Percentiles rank a stretch among this genome's conserved stretches.
phyloP scores from a whole-genome alignment of 2,888 invertebrate genomes.

The Magallana nippona region DNA sequence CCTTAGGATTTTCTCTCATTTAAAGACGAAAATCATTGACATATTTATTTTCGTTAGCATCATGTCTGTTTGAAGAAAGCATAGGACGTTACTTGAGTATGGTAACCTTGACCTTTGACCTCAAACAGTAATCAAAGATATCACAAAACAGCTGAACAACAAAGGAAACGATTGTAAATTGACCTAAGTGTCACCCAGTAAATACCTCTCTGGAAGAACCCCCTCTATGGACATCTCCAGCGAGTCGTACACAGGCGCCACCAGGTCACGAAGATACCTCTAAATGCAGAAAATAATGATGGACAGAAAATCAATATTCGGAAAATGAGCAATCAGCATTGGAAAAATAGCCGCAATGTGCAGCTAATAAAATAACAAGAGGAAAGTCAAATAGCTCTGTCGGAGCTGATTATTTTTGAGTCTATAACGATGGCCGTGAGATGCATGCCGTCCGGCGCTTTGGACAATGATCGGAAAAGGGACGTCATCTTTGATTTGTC shows the following conservation, averaged over 20 bases:
- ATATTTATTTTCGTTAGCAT: no score
- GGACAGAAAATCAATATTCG: constrained; percentile 15
- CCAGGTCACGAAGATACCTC: constrained; percentile 73
- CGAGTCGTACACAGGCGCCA: constrained; percentile 69
- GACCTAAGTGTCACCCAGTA: neutral
- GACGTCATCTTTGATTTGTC: neutral
- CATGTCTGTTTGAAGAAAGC: no score
- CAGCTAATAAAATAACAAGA: neutral
- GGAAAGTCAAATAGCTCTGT: neutral
- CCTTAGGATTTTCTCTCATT: no score
- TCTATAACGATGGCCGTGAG: neutral
- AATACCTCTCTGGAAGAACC: constrained; percentile 69
- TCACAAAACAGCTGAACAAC: no score
- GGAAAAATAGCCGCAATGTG: neutral
- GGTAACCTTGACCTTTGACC: no score
- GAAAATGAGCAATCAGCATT: neutral
- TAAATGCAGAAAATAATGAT: constrained; percentile 55
- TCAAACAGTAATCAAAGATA: no score
- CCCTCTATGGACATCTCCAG: constrained; percentile 61
- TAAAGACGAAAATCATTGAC: no score
- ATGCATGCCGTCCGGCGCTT: neutral
- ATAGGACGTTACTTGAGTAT: no score
- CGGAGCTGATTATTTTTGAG: neutral
- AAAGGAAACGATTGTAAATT: neutral
- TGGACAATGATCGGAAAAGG: neutral